Percentiles rank a stretch among this genome's conserved stretches.
These are phyloP conservation scores for Neocloeon triangulifer DNA, from an alignment of 1,140 invertebrate species.

Conservation along the genomic window DNA sequence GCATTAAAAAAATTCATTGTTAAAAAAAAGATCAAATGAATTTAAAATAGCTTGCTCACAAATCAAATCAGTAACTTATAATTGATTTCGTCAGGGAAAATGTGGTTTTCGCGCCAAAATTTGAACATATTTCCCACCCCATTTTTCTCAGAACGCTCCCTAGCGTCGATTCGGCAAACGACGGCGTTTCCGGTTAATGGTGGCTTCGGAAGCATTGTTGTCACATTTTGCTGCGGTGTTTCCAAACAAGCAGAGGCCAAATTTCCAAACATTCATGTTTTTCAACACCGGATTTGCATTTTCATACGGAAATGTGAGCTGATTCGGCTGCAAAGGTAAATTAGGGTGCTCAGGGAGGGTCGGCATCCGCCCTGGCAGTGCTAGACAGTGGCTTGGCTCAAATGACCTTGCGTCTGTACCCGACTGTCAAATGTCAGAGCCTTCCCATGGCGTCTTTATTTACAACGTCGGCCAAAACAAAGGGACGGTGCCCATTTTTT, in stretches of 20 bases:
- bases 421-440: slow-evolving; percentile 5
- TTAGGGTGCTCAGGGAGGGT: neutral
- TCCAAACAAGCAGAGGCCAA: neutral
- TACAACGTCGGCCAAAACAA: neutral
- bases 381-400: neutral
- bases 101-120: no score
- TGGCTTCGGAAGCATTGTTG: slow-evolving; percentile 7
- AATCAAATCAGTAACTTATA: no score
- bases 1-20: no score
- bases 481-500: neutral
- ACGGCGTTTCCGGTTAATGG: slow-evolving; percentile 6
- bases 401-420: slow-evolving; percentile 6
- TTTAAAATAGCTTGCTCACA: no score
- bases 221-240: slow-evolving; percentile 6
- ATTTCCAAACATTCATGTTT: neutral
- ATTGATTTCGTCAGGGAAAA: no score
- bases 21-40: no score
- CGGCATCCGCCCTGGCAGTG: neutral
- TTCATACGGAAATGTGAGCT: neutral
- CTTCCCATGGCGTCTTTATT: slow-evolving; percentile 1
- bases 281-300: neutral
- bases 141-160: no score
- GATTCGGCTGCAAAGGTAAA: slow-evolving; percentile 1
- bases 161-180: no score
- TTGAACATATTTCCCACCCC: no score